Evolutionary conservation across 2,797 vertebrate genomes (phyloP), one percentile per base, ranked within the genome.

Genomic region (Ficedula albicollis): DNA sequence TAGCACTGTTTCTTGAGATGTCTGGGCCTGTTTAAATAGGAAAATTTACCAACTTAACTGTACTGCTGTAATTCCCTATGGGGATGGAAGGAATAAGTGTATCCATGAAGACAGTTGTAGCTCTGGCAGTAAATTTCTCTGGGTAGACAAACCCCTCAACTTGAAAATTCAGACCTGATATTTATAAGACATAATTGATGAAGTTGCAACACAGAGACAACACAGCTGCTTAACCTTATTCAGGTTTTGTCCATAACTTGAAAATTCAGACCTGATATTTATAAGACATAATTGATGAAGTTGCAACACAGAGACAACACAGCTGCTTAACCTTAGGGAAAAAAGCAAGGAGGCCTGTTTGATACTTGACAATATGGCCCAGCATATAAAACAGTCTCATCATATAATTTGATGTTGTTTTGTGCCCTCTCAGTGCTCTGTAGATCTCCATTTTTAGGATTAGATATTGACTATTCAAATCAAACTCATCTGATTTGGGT

Each of bases 111-210:
- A 67, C 32, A 84, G 63, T 66, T 79, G 54, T 48, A 82, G 34
- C 48, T 80, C 49, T 84, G 92, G 90, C 75, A 97, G 60, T 95
- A 96, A 94, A 94, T 96, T 95, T 93, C 63, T 66, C 27, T 4
- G n/a, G 25, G 51, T 38, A 93, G 93, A 94, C 84, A 94, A 93
- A 79, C 36, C 66, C 70, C 81, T 76, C 76, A 81, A 85, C 48
- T 76, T 55, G 69, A 93, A 88, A 86, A 90, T 81, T 96, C 83
- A 94, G 51, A 86, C 59, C 48, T 91, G 26, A 38, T 93, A 54
- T 51, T 86, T 82, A 29, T 36, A 63, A 92, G 38, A 43, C 17
- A 69, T 70, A 94, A 84, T 36, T 84, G 34, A 77, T 83, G 78
- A 84, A 94, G 49, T 39, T 76, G 43, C 44, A 76, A 38, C 36